Evolutionary conservation across 2,113 vertebrate genomes (phyloP).

Genomic region (Brachypodius melanocephalos): DNA sequence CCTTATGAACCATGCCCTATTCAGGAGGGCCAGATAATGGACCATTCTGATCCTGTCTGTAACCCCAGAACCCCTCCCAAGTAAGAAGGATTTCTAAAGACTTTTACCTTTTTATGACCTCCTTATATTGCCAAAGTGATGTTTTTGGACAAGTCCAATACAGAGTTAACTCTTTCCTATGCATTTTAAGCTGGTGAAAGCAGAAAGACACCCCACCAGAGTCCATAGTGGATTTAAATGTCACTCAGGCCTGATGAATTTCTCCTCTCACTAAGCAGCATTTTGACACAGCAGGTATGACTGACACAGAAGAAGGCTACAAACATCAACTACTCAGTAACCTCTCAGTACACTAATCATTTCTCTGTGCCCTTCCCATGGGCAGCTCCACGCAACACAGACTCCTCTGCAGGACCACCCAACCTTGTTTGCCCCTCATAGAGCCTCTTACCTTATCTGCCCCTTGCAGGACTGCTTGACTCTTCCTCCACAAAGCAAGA

Average conservation of each 20-base stretch:
- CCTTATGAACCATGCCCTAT: neutral
- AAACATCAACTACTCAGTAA: neutral
- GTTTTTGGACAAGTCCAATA: neutral
- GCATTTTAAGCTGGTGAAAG: neutral
- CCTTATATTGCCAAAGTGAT: neutral
- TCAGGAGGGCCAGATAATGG: neutral
- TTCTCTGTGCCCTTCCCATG: neutral
- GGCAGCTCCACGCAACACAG: neutral
- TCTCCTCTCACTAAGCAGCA: neutral
- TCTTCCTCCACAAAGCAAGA: neutral
- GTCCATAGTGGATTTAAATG: neutral
- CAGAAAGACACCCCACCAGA: neutral
- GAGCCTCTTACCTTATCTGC: neutral
- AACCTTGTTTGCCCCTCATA: neutral
- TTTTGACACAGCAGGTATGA: neutral
- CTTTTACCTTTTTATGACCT: neutral
- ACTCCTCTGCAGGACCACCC: neutral
- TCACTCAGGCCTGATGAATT: neutral
- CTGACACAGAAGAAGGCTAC: neutral
- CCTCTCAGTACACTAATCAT: neutral
- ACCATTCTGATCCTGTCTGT: neutral
- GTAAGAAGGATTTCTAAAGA: neutral
- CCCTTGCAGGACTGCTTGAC: neutral
- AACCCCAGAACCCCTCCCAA: neutral
- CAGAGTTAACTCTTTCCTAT: neutral